Conservation (phyloP, 2,113 vertebrate species). For the Rhinichthys klamathensis region DNA sequence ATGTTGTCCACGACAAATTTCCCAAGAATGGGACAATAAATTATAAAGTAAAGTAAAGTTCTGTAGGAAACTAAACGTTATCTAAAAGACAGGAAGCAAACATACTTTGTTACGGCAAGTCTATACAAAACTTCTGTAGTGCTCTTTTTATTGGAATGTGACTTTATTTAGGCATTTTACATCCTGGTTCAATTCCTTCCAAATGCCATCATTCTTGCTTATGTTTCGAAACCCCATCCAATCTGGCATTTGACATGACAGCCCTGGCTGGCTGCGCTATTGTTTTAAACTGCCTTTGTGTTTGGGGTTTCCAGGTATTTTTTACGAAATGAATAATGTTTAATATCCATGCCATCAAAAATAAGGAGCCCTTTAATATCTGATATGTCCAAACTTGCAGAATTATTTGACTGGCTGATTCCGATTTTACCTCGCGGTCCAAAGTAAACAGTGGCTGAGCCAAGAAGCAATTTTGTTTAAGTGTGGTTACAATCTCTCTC, state of each 20-base stretch:
- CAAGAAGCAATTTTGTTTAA: conserved; percentile 63
- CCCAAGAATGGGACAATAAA: no score
- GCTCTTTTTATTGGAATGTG: conserved; percentile 10
- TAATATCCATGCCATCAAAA: conserved; percentile 56
- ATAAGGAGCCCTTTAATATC: conserved; percentile 53
- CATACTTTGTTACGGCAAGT: not conserved
- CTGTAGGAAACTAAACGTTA: not conserved
- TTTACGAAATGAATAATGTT: conserved; percentile 45
- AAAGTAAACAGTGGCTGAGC: conserved; percentile 70
- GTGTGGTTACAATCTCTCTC: conserved; percentile 21
- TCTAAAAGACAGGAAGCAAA: conserved; percentile 11
- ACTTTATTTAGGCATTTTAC: conserved; percentile 10
- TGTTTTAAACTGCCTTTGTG: conserved; percentile 32
- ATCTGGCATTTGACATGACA: conserved; percentile 36
- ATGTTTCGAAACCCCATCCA: conserved; percentile 12
- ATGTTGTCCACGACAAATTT: no score
- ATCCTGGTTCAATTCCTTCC: conserved; percentile 26
- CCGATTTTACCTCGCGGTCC: conserved; percentile 49
- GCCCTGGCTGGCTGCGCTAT: conserved; percentile 15
- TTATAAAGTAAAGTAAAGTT: no score
- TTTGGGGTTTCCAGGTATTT: conserved; percentile 38
- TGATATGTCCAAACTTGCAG: conserved; percentile 61
- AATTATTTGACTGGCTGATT: conserved; percentile 61
- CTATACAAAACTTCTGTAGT: not conserved
- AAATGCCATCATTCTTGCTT: conserved; percentile 31